A percentile compares a stretch with the other conserved stretches of the same genome.
Conservation (phyloP, 2,888 invertebrate genomes). For the Euplagia quadripunctaria region DNA sequence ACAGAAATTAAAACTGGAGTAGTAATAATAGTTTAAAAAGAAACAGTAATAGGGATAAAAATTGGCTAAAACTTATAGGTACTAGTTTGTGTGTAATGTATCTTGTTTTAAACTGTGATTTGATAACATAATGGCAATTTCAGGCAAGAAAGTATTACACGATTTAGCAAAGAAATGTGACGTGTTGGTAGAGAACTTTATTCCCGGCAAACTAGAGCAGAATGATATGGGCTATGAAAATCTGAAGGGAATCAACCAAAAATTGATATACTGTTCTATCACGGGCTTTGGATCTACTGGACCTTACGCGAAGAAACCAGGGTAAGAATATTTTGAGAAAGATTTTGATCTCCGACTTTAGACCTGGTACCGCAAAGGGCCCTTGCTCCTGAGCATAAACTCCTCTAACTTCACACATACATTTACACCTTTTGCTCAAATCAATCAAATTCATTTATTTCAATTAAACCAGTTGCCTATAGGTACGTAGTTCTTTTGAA, state of each 20-base stretch:
- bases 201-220: slow-evolving; percentile 94
- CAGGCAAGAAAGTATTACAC: slow-evolving; percentile 87
- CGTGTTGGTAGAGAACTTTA: slow-evolving; percentile 96
- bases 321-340: slow-evolving; percentile 71
- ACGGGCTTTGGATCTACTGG: slow-evolving; percentile 97
- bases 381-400: too few relatives aligned
- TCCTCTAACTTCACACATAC: too few relatives aligned
- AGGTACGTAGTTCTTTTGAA: too few relatives aligned
- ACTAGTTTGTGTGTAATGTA: too few relatives aligned
- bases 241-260: slow-evolving; percentile 90
- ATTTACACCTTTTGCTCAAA: too few relatives aligned
- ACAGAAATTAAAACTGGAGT: background rate
- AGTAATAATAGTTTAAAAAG: background rate
- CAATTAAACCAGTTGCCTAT: too few relatives aligned
- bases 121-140: slow-evolving; percentile 1
- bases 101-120: background rate
- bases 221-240: slow-evolving; percentile 94
- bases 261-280: slow-evolving; percentile 96
- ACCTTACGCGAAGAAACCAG: slow-evolving; percentile 95
- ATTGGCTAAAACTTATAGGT: too few relatives aligned
- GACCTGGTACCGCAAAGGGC: background rate
- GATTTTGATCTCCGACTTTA: background rate
- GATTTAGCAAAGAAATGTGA: slow-evolving; percentile 93
- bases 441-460: too few relatives aligned
- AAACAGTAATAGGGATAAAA: background rate